phyloP scores from a whole-genome alignment of 2,888 invertebrate species.

The Callimorpha dominula region DNA sequence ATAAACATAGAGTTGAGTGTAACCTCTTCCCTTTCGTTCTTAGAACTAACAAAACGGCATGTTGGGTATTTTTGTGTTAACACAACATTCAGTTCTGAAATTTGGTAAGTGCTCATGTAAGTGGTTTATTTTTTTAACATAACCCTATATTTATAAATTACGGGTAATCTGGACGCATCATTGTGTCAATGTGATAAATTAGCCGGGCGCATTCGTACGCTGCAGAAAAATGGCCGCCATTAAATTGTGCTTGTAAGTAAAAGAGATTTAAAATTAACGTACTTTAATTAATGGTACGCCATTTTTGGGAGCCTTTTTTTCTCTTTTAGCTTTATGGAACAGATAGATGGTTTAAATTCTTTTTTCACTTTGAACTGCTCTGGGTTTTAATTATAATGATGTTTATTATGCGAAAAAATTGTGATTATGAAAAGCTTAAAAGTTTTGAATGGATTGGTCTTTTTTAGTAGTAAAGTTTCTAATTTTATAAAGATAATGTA shows the following conservation, averaged over 20 bases:
- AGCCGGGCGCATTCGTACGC: constrained; percentile 33
- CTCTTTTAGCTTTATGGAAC: constrained; percentile 4
- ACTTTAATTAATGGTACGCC: constrained; percentile 37
- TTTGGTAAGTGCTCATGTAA: neutral
- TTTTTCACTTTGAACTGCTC: neutral
- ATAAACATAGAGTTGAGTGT: too few relatives aligned
- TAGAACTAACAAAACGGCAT: too few relatives aligned
- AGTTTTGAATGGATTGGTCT: neutral
- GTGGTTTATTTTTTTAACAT: neutral
- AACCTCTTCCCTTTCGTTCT: too few relatives aligned
- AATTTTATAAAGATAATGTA: too few relatives aligned
- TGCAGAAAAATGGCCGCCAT: constrained; percentile 41
- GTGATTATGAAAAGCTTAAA: neutral
- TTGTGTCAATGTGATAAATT: constrained; percentile 34
- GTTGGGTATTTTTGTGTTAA: too few relatives aligned
- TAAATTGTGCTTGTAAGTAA: constrained; percentile 35
- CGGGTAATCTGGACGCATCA: constrained; percentile 4
- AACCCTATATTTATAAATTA: neutral
- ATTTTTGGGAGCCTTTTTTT: constrained; percentile 14
- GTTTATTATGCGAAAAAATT: neutral
- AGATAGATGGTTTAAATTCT: constrained; percentile 4
- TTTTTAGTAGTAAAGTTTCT: neutral
- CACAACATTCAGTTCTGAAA: neutral
- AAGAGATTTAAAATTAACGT: constrained; percentile 46
- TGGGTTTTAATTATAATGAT: neutral